phyloP scores from a whole-genome alignment of 2,888 invertebrate genomes.

The Papilio gigon region DNA sequence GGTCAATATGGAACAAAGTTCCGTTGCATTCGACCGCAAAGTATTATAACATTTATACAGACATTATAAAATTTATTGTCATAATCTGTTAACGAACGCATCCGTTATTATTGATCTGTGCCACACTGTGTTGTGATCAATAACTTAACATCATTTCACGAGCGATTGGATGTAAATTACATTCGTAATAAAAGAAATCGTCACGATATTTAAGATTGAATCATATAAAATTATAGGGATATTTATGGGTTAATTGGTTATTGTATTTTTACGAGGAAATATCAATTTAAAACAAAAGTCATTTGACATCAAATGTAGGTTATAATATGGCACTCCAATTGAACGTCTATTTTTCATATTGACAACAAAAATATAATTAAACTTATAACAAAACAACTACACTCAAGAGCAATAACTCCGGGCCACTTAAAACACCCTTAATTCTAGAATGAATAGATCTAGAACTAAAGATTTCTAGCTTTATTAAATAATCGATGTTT shows the following conservation, averaged over 20 bases:
- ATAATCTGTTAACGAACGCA: constrained; percentile 36
- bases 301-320: too few species aligned
- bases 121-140: constrained; percentile 22
- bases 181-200: constrained; percentile 13
- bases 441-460: too few species aligned
- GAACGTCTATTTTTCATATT: too few species aligned
- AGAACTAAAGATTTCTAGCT: too few species aligned
- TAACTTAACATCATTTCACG: constrained; percentile 24
- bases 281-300: too few species aligned
- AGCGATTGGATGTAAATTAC: constrained; percentile 19
- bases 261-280: not conserved
- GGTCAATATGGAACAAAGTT: constrained; percentile 34
- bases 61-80: constrained; percentile 39
- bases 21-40: constrained; percentile 25
- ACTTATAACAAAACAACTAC: too few species aligned
- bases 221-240: not conserved
- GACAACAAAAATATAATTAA: too few species aligned
- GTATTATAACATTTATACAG: constrained; percentile 28
- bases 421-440: too few species aligned
- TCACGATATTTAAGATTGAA: not conserved
- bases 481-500: too few species aligned
- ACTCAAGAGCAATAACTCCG: too few species aligned
- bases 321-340: too few species aligned
- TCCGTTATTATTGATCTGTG: constrained; percentile 33
- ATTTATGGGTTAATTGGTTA: not conserved